Conservation (phyloP, 2,797 vertebrate genomes). For the Agapornis canus region DNA sequence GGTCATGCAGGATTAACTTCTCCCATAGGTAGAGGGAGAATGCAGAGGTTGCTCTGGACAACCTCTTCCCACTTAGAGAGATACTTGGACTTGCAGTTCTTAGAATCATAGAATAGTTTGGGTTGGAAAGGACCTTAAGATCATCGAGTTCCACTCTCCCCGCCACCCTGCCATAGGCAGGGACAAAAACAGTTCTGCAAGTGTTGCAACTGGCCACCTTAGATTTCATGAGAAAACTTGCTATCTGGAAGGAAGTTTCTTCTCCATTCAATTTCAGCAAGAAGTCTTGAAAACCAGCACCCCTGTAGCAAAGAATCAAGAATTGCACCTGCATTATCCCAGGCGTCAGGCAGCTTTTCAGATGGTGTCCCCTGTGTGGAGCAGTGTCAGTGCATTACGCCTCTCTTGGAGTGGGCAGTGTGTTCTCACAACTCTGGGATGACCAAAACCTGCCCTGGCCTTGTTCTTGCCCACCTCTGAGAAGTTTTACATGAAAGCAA, state of each 20-base stretch:
- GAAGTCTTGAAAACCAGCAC: not conserved
- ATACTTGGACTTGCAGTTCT: not conserved
- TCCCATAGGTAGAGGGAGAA: not conserved
- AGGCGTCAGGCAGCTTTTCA: not conserved
- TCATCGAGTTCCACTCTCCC: too few species aligned
- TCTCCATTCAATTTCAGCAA: not conserved
- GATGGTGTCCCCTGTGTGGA: not conserved
- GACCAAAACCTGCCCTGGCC: not conserved
- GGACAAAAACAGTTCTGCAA: not conserved
- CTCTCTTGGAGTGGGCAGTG: not conserved
- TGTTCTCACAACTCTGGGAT: not conserved
- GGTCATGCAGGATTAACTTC: not conserved
- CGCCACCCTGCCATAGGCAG: too few species aligned
- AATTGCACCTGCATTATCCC: not conserved
- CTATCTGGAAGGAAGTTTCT: not conserved
- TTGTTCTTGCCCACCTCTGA: not conserved
- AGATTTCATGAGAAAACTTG: not conserved
- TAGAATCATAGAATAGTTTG: too few species aligned
- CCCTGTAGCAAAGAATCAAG: not conserved
- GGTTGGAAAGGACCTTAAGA: too few species aligned
- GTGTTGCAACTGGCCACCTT: not conserved
- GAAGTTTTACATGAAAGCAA: not conserved
- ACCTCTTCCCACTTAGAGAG: not conserved
- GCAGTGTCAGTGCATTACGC: rapidly evolving
- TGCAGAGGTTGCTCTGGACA: not conserved